Base-by-base conservation (phyloP, 2,113 vertebrate species). In the Motacilla tschutschensis region DNA sequence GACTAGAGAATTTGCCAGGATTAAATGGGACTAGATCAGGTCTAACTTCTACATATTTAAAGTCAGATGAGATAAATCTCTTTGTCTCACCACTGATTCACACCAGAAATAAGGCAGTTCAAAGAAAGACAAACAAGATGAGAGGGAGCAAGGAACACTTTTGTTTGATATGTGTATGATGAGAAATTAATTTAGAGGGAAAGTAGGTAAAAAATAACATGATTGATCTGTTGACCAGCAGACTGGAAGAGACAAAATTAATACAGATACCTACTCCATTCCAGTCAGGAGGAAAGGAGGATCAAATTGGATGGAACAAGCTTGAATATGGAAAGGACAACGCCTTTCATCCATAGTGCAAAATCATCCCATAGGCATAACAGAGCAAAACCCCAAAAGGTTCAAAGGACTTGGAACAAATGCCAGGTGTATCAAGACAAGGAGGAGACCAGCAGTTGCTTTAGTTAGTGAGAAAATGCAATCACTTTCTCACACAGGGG, bases 61-160 rank as follows among this genome's bases (percentile, higher is more conserved):
- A 91, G 33, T 51, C 14, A 58, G 60, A 77, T 82, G 51, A 85
- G 83, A 79, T 79, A 89, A 86, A 89, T 70, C 63, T 66, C 66
- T 84, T 78, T 67, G 62, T 89, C 73, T 89, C 74, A 59, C 46
- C 70, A 44, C 38, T 75, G 73, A 86, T 75, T 91, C 83, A 79
- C 51, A 63, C 43, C 43, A 76, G 80, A 89, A 89, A 73, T 11
- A 83, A 88, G 46, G 35, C 29, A 71, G 54, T 83, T 91, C 90
- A 94, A 91, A 92, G 77, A 80, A 82, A 93, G 60, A 83, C 29
- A 90, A 87, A 79, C 33, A 78, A 75, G 43, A 65, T 69, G 70
- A 91, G 29, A 70, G 67, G 70, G 66, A 76, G 40, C 76, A 85
- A 80, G 59, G 40, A 85, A 66, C 1, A 1, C 10, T 92, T 72